phyloP scores from a whole-genome alignment of 2,797 vertebrate genomes.

The Coilia nasus region DNA sequence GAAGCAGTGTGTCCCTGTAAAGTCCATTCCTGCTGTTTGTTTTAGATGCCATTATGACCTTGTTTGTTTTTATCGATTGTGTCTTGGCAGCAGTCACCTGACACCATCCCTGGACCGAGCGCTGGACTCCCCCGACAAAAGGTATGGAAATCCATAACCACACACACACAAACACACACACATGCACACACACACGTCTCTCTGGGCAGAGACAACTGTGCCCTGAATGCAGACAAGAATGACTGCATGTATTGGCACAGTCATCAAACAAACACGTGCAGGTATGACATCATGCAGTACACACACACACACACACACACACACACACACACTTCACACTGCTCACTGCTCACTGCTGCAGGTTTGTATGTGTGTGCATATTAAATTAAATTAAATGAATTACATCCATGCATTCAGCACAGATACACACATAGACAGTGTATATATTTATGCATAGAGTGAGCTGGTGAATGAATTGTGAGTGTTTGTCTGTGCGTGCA shows the following conservation, averaged over 20 bases:
- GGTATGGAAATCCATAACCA: slow-evolving; percentile 57
- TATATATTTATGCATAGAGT: not conserved
- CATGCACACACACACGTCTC: slow-evolving; percentile 28
- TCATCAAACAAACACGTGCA: not conserved
- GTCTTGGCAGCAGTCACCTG: slow-evolving; percentile 79
- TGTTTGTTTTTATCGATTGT: slow-evolving; percentile 51
- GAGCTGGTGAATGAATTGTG: not conserved
- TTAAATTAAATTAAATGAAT: too few species aligned
- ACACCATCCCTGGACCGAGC: slow-evolving; percentile 78
- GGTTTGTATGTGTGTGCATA: not conserved
- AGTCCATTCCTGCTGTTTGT: slow-evolving; percentile 19
- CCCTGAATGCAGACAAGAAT: slow-evolving; percentile 13
- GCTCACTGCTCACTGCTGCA: not conserved
- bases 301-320: not conserved
- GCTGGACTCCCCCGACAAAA: slow-evolving; percentile 70
- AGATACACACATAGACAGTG: not conserved
- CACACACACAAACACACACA: slow-evolving; percentile 28
- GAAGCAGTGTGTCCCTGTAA: not conserved
- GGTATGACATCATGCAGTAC: not conserved
- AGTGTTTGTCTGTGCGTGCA: not conserved
- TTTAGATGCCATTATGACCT: slow-evolving; percentile 34
- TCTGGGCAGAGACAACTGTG: not conserved
- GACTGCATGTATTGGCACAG: not conserved
- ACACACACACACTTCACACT: not conserved
- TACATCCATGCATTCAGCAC: not conserved